These are phyloP conservation scores for Sebastes schlegelii DNA, from an alignment of 2,113 vertebrate species.

Conservation along the genomic window DNA sequence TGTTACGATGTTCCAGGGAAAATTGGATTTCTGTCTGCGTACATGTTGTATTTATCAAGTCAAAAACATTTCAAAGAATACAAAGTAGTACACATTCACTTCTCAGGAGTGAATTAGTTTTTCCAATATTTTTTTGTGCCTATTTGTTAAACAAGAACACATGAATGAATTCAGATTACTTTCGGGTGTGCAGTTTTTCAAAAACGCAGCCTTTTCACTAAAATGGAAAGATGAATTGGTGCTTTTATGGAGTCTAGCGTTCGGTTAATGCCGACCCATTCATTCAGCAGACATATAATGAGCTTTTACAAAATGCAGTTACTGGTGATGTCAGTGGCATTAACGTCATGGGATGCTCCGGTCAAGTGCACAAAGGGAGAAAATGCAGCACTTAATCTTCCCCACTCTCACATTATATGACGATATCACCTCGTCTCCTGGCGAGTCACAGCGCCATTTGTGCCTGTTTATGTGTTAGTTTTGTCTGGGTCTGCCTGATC, in stretches of 20 bases:
- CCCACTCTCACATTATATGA: constrained; percentile 10
- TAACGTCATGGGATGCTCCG: neutral
- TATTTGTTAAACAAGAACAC: constrained; percentile 17
- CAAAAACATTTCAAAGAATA: constrained; percentile 7
- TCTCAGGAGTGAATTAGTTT: constrained; percentile 1
- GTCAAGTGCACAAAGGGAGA: constrained; percentile 13
- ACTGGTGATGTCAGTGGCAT: constrained; percentile 22
- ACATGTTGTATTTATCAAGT: constrained; percentile 1
- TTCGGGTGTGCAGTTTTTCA: neutral
- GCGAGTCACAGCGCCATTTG: neutral
- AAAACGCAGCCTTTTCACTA: constrained; percentile 1
- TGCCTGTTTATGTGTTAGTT: neutral
- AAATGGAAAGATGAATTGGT: constrained; percentile 24
- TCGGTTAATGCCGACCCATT: constrained; percentile 4
- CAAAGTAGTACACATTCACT: neutral
- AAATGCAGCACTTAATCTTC: constrained; percentile 5
- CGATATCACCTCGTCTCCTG: neutral
- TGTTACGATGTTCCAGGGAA: neutral
- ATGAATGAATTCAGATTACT: constrained; percentile 14
- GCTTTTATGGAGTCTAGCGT: constrained; percentile 8
- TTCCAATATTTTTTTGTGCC: neutral
- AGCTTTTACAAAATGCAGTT: constrained; percentile 29
- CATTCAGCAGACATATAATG: constrained; percentile 9
- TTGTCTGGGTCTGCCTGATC: neutral
- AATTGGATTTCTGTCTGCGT: neutral